A percentile compares a stretch with the other conserved stretches of the same genome.
Evolutionary conservation across 2,888 invertebrate species (phyloP).

Genomic region (Rhamphomyia laevipes): DNA sequence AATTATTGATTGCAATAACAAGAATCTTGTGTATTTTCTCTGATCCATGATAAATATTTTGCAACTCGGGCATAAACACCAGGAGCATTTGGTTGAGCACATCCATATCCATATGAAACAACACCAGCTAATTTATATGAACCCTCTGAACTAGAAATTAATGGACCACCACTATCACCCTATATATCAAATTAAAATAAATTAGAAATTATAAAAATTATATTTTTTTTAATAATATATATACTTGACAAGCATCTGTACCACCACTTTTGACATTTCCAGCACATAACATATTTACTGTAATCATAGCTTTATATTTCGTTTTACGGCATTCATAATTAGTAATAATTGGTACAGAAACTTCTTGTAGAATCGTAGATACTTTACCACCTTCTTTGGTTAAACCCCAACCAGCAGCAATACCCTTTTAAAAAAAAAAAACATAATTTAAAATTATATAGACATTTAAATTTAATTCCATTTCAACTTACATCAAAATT

Average conservation of each 20-base stretch:
- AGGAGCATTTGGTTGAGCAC: conserved; percentile 30
- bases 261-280: conserved; percentile 29
- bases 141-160: conserved; percentile 19
- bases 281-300: conserved; percentile 33
- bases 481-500: conserved; percentile 23
- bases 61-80: conserved; percentile 33
- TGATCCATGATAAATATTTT: conserved; percentile 30
- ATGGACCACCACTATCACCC: conserved; percentile 36
- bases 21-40: conserved; percentile 26
- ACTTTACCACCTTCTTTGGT: conserved; percentile 23
- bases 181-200: conserved; percentile 8
- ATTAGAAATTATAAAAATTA: neutral
- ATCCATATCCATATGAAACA: conserved; percentile 32
- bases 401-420: conserved; percentile 34
- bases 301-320: conserved; percentile 27
- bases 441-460: neutral
- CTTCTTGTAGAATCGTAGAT: conserved; percentile 27
- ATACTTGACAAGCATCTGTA: conserved; percentile 33
- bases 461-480: neutral
- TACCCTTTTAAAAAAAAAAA: conserved; percentile 18
- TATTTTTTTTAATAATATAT: conserved; percentile 5
- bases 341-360: conserved; percentile 29
- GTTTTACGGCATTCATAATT: conserved; percentile 30
- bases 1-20: conserved; percentile 24
- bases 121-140: conserved; percentile 27